Base-by-base conservation (phyloP, 1,140 invertebrate genomes). In the Macrosteles quadrilineatus region DNA sequence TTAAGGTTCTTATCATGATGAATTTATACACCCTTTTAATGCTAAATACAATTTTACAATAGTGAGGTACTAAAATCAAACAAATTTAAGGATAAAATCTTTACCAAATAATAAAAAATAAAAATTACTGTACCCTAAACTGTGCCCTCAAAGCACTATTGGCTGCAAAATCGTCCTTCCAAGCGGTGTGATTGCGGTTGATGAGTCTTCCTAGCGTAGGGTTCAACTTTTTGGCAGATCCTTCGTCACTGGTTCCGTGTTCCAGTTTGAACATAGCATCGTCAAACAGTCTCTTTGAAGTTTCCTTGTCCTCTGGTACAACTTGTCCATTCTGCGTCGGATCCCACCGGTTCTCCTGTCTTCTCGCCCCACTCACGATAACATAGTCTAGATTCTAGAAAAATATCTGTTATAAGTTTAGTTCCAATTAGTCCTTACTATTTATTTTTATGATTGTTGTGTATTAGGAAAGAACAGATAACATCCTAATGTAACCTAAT, bases 261-360 rank as follows among this genome's bases (percentile, higher is more conserved):
- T 98, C 96, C 70, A 99, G 82, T 81, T 91, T 96, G 79, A 91
- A 99, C 97, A 99, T 99, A 23, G 96, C 88, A 88, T 99, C 96
- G 76, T 94, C 92, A 74, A 92, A 94, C 27, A 98, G 80, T 75
- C 92, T 88, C 75, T 92, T 92, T 67, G 91, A 93, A 6, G 90
- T 89, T 79, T 92, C 90, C 80, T 97, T 97, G 4, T 94, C 95
- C 80, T 95, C 91, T 0, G 93, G 91, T 0, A 95, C 91, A 73
- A 95, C 88, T 80, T 99, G 97, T 69, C 95, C 97, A 87, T 99
- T 98, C 76, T 97, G 90, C 59, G 89, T 90, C 0, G 98, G 96
- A 84, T 99, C 97, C 96, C 97, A 99, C 75, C 98, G 86, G 80
- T 96, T 96, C 81, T 99, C 98, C 82, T 99, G 98, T 17, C 98